A percentile compares a stretch with the other conserved stretches of the same genome.
phyloP scores from a whole-genome alignment of 2,113 vertebrate genomes.

The Willisornis vidua region DNA sequence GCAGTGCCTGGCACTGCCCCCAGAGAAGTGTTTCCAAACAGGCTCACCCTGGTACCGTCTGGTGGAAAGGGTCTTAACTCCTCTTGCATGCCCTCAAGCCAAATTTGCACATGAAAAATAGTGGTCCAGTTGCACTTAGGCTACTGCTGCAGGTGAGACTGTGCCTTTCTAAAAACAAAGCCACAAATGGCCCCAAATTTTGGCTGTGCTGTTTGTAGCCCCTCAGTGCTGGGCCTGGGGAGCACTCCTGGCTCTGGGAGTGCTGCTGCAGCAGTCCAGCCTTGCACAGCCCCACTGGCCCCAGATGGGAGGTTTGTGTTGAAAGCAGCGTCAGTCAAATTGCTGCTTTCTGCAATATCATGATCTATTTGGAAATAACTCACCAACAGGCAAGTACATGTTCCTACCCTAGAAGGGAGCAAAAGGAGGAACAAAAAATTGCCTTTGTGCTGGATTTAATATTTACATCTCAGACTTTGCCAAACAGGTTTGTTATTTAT shows the following conservation, averaged over 20 bases:
- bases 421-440: slow-evolving; percentile 13
- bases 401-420: neutral
- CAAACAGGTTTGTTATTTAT: slow-evolving; percentile 63
- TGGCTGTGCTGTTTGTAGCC: neutral
- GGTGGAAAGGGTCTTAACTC: neutral
- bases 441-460: slow-evolving; percentile 42
- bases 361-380: neutral
- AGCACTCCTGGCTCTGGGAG: neutral
- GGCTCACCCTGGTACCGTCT: neutral
- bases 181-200: neutral
- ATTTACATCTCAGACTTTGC: slow-evolving; percentile 28
- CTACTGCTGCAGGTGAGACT: neutral
- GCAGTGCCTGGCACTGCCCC: neutral
- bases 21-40: neutral
- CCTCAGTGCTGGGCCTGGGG: neutral
- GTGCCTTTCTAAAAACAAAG: neutral
- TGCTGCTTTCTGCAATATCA: neutral
- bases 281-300: neutral
- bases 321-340: neutral
- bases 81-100: neutral
- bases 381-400: neutral
- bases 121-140: neutral
- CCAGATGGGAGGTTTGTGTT: neutral
- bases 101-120: neutral
- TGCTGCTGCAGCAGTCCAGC: rapidly evolving